Evolutionary conservation across 2,797 vertebrate genomes (phyloP), one percentile per base, ranked within the genome.

Genomic region (Melopsittacus undulatus): DNA sequence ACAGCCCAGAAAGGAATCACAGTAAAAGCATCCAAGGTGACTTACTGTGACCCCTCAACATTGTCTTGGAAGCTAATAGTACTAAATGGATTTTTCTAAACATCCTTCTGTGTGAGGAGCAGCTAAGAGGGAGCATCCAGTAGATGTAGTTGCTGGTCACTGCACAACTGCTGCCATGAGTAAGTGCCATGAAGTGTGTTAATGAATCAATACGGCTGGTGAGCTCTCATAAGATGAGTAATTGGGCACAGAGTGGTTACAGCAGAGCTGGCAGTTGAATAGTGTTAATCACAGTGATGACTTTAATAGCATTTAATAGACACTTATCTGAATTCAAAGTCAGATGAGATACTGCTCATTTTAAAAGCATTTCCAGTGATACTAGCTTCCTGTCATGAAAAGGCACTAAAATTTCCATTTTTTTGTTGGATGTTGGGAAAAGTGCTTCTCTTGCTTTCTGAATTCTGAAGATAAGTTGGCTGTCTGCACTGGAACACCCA

Each of bases 221-320:
- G 88, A 90, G 78, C 87, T 70, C 83, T 90, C 74, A 5, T 11
- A 56, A 52, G 84, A 95, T 94, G 93, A 95, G 87, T 89, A 90
- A 93, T 87, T 91, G 74, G 89, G 90, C 88, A 89, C 22, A 0
- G 51, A 91, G 79, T 84, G 73, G 70, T 90, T 96, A n/a, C 52
- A 56, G 84, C 66, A 80, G 67, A 95, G 75, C 30, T 97, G 95
- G 93, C 95, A 92, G 76, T 30, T 94, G 74, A 95, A 83, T 70
- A 51, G 42, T 74, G 84, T 94, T 97, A 79, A 95, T 96, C 95
- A 92, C 77, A 66, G 79, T 75, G 90, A 78, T 94, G 93, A 68
- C 89, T 96, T 96, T 93, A 96, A 96, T 95, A 93, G 78, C 90
- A 69, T 89, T 96, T 93, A 96, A 93, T 93, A 93, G 93, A 90